Conservation (phyloP, 2,797 vertebrate genomes). For the Gambusia yucatana region DNA sequence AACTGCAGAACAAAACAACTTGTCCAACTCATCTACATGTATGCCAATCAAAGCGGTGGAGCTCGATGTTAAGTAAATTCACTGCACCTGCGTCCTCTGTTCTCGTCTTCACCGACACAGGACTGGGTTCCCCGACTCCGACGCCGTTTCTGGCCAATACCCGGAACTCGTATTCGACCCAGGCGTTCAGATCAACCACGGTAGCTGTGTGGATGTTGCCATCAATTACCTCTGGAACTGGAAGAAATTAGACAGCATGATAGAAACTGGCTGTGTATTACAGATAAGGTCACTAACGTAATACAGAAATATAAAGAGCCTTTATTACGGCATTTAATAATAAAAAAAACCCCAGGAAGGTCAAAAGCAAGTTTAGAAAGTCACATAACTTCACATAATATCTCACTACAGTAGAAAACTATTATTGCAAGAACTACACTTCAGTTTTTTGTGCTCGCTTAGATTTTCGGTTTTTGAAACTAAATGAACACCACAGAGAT, state of each 20-base stretch:
- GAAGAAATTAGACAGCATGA: neutral
- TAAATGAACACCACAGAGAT: neutral
- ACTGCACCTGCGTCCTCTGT: constrained; percentile 93
- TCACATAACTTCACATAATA: neutral
- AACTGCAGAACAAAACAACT: constrained; percentile 78
- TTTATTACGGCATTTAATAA: neutral
- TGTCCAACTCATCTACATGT: constrained; percentile 37
- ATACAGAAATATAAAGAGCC: neutral
- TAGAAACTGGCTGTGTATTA: neutral
- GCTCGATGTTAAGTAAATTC: neutral
- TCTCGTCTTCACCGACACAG: constrained; percentile 91
- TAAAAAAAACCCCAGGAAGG: neutral
- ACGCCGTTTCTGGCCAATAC: constrained; percentile 93
- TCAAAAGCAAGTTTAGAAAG: neutral
- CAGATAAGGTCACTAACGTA: neutral
- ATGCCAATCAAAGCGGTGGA: neutral
- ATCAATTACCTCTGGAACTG: constrained; percentile 90
- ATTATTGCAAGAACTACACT: neutral
- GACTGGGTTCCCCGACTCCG: constrained; percentile 94
- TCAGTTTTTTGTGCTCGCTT: neutral
- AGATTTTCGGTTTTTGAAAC: neutral
- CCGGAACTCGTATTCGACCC: constrained; percentile 97
- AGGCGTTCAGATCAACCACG: constrained; percentile 93
- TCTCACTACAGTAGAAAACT: neutral
- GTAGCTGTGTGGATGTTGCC: constrained; percentile 89